phyloP scores from a whole-genome alignment of 2,888 invertebrate species.

The Toxonevra muliebris region DNA sequence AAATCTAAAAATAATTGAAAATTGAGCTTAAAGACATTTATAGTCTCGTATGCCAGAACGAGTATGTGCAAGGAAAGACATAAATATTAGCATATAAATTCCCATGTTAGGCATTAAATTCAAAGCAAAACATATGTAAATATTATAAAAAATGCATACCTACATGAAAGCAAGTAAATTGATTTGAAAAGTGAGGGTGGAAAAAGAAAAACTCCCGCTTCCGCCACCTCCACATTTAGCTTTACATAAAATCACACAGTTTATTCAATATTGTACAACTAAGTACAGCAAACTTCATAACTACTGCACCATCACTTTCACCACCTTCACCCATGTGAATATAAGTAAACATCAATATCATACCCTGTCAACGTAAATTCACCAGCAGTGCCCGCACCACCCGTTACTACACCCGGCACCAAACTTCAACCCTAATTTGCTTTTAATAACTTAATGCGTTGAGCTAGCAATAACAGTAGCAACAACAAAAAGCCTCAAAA shows the following conservation, averaged over 20 bases:
- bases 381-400: not conserved
- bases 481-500: slow-evolving; percentile 46
- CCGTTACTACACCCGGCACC: not conserved
- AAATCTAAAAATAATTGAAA: slow-evolving; percentile 57
- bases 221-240: not conserved
- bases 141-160: slow-evolving; percentile 12
- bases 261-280: not conserved
- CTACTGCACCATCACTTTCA: not conserved
- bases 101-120: slow-evolving; percentile 18
- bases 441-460: slow-evolving; percentile 60
- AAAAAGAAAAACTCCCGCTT: slow-evolving; percentile 18
- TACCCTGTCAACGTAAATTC: not conserved
- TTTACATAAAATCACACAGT: not conserved
- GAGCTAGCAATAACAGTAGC: slow-evolving; percentile 25
- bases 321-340: slow-evolving; percentile 3
- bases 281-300: slow-evolving; percentile 16
- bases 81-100: slow-evolving; percentile 23
- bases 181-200: slow-evolving; percentile 28
- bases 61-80: not conserved
- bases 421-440: slow-evolving; percentile 58
- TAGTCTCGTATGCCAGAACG: too few species aligned
- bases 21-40: not conserved
- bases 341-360: slow-evolving; percentile 14
- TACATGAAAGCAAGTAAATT: slow-evolving; percentile 18
- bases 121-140: not conserved